phyloP scores from a whole-genome alignment of 2,888 invertebrate species.

The Drosophila phalerata region DNA sequence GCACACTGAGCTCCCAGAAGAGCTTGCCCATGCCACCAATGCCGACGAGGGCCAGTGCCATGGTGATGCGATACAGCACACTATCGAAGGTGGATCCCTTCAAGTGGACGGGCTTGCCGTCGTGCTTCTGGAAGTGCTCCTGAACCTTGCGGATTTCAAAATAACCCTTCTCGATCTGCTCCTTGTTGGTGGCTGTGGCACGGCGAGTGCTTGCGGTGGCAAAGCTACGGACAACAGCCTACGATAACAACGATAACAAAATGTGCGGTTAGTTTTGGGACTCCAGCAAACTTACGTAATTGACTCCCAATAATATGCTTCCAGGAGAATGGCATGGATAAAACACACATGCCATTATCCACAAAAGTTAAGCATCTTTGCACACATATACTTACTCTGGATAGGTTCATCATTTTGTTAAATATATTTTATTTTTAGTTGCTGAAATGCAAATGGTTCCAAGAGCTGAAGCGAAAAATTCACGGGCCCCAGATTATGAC shows the following conservation, averaged over 20 bases:
- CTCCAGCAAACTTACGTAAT: conserved; percentile 80
- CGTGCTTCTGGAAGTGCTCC: conserved; percentile 85
- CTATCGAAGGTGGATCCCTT: conserved; percentile 86
- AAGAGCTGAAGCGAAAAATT: conserved; percentile 51
- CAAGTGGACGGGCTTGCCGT: conserved; percentile 86
- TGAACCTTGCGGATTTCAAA: conserved; percentile 80
- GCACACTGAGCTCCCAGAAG: conserved; percentile 82
- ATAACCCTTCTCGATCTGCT: conserved; percentile 81
- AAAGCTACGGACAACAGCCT: conserved; percentile 84
- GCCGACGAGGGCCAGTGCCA: conserved; percentile 83
- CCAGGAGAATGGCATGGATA: conserved; percentile 1
- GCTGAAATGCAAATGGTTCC: conserved; percentile 41
- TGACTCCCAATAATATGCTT: conserved; percentile 9
- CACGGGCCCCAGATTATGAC: conserved; percentile 59
- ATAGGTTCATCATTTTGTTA: conserved; percentile 82
- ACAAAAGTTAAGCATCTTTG: background rate
- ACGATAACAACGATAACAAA: conserved; percentile 31
- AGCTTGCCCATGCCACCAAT: conserved; percentile 83
- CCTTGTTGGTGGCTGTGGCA: conserved; percentile 63
- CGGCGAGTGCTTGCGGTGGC: conserved; percentile 72
- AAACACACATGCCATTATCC: background rate
- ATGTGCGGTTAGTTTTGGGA: conserved; percentile 64
- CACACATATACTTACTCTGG: conserved; percentile 78
- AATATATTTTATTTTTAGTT: conserved; percentile 47
- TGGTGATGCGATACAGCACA: conserved; percentile 85